Conservation (phyloP, 2,888 invertebrate genomes). For the Callyntrura guangdongensis region DNA sequence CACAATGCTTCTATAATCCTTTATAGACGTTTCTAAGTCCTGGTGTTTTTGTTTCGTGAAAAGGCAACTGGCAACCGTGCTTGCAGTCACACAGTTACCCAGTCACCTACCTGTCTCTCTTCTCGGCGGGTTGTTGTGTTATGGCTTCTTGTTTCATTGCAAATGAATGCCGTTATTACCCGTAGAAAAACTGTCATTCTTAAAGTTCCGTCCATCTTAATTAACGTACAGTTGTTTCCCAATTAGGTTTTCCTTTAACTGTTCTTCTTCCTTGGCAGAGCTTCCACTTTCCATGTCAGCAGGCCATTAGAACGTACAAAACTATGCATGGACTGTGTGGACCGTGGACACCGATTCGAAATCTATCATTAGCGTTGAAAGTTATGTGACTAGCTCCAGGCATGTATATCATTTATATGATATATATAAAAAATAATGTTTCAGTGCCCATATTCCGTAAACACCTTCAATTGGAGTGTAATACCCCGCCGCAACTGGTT, state of each 20-base stretch:
- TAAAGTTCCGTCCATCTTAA: slow-evolving; percentile 52
- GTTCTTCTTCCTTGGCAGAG: neutral
- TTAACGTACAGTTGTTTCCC: slow-evolving; percentile 62
- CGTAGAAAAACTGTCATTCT: slow-evolving; percentile 29
- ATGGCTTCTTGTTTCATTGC: neutral
- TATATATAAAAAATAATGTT: too few species aligned
- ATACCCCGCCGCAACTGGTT: neutral
- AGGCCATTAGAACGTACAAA: slow-evolving; percentile 25
- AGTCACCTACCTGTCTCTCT: too few species aligned
- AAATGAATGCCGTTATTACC: neutral
- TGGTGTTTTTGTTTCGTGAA: neutral
- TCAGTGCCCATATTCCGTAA: too few species aligned
- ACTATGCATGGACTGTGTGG: slow-evolving; percentile 20
- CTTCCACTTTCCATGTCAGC: slow-evolving; percentile 44
- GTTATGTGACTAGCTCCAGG: too few species aligned
- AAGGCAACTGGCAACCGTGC: too few species aligned
- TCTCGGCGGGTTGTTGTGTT: neutral
- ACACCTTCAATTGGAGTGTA: neutral
- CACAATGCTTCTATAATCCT: neutral
- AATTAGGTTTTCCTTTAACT: slow-evolving; percentile 51
- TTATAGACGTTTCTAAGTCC: neutral
- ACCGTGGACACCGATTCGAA: slow-evolving; percentile 20
- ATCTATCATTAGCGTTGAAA: slow-evolving; percentile 31
- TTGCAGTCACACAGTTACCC: too few species aligned
- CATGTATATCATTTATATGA: too few species aligned